Evolutionary conservation across 2,888 invertebrate genomes (phyloP).

Genomic region (Osmoderma eremita): DNA sequence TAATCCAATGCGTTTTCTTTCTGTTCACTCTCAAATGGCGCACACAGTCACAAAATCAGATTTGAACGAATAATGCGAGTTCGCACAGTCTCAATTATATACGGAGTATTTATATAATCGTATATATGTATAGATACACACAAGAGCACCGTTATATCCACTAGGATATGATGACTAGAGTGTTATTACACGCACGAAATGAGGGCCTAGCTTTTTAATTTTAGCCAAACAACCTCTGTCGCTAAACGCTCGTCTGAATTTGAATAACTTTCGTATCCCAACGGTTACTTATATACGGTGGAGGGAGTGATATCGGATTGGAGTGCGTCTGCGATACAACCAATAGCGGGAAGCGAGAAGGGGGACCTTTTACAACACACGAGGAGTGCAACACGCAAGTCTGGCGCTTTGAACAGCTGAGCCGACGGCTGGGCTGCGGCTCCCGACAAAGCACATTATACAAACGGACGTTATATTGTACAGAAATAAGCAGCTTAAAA

Average conservation of each 20-base stretch:
- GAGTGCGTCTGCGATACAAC: conserved; percentile 41
- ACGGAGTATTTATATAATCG: conserved; percentile 14
- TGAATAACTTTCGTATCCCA: conserved; percentile 49
- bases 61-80: conserved; percentile 6
- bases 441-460: background rate
- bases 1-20: too few relatives aligned
- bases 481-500: background rate
- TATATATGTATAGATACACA: conserved; percentile 1
- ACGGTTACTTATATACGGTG: conserved; percentile 45
- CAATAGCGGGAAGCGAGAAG: conserved; percentile 38
- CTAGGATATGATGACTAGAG: conserved; percentile 42
- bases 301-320: conserved; percentile 44
- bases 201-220: conserved; percentile 55
- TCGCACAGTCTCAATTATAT: background rate
- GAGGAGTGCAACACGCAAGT: conserved; percentile 49
- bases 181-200: conserved; percentile 11
- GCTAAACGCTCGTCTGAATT: conserved; percentile 46
- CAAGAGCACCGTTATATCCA: conserved; percentile 34
- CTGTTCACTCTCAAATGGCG: too few relatives aligned
- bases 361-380: conserved; percentile 40
- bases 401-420: conserved; percentile 51
- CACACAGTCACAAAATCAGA: conserved; percentile 23
- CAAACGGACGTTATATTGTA: background rate
- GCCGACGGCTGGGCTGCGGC: conserved; percentile 47
- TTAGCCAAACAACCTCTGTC: conserved; percentile 54